These are phyloP conservation scores for Minunthozetes semirufus DNA, from an alignment of 2,888 invertebrate species.

Conservation along the genomic window DNA sequence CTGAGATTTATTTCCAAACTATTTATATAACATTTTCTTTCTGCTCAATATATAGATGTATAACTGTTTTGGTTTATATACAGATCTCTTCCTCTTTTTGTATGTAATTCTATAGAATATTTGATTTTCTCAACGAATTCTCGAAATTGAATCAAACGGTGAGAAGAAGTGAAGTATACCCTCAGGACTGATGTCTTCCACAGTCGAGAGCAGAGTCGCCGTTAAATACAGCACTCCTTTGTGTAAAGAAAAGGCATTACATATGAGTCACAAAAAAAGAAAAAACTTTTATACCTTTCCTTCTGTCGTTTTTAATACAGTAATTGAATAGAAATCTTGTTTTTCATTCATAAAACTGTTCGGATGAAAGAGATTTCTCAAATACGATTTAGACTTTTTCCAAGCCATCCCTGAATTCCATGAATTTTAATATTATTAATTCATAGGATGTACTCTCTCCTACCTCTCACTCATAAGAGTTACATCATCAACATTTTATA, in stretches of 20 bases:
- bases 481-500: too few relatives aligned
- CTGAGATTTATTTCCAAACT: too few relatives aligned
- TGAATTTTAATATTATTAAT: too few relatives aligned
- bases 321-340: background rate
- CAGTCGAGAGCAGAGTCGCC: background rate
- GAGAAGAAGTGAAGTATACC: constrained; percentile 18
- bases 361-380: too few relatives aligned
- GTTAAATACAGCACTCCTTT: background rate
- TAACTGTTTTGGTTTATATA: too few relatives aligned
- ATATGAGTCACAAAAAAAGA: background rate
- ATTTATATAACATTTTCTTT: too few relatives aligned
- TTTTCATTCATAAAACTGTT: background rate
- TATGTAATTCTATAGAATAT: constrained; percentile 38
- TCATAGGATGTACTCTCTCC: too few relatives aligned
- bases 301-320: background rate
- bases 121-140: constrained; percentile 14
- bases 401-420: too few relatives aligned
- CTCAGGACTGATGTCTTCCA: constrained; percentile 11
- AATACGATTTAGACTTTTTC: too few relatives aligned
- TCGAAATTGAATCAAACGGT: constrained; percentile 24
- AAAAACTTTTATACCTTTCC: background rate
- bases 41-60: too few relatives aligned
- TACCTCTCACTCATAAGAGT: too few relatives aligned
- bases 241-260: background rate
- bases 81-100: constrained; percentile 45